Conservation (phyloP, 92 coral and sea anemone genomes). For the Phymanthus crucifer region DNA sequence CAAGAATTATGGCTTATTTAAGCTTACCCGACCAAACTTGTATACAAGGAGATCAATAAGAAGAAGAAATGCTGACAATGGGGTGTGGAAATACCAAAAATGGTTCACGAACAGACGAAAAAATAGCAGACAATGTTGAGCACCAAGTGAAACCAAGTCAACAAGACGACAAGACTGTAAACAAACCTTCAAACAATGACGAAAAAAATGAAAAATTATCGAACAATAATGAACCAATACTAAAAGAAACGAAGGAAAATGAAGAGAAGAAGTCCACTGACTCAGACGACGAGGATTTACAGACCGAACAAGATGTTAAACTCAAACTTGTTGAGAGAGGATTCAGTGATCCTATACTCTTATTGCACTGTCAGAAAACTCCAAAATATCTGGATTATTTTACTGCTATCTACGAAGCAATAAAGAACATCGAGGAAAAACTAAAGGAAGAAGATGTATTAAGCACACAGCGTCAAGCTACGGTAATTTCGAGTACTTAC, state of each 20-base stretch:
- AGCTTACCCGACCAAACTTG: background rate
- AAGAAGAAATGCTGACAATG: background rate
- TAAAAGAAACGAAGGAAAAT: background rate
- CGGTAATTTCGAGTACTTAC: background rate
- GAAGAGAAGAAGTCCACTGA: background rate
- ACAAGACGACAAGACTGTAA: background rate
- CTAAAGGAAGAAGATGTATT: background rate
- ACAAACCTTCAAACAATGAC: background rate
- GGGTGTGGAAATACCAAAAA: slow-evolving; percentile 4
- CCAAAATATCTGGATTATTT: background rate
- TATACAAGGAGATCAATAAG: background rate
- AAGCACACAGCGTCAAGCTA: background rate
- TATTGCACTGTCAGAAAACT: background rate
- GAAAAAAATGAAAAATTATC: background rate
- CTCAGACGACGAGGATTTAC: background rate
- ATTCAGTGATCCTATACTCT: background rate
- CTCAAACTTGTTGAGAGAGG: slow-evolving; percentile 1
- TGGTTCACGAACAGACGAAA: background rate
- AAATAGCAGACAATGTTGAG: background rate
- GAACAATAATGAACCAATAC: background rate
- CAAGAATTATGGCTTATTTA: background rate
- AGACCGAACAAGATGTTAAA: background rate
- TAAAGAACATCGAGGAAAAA: background rate
- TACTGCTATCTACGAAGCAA: background rate
- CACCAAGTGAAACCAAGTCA: background rate